These are phyloP conservation scores for Actinia tenebrosa DNA, from an alignment of 64 coral and sea anemone species.

Conservation along the genomic window DNA sequence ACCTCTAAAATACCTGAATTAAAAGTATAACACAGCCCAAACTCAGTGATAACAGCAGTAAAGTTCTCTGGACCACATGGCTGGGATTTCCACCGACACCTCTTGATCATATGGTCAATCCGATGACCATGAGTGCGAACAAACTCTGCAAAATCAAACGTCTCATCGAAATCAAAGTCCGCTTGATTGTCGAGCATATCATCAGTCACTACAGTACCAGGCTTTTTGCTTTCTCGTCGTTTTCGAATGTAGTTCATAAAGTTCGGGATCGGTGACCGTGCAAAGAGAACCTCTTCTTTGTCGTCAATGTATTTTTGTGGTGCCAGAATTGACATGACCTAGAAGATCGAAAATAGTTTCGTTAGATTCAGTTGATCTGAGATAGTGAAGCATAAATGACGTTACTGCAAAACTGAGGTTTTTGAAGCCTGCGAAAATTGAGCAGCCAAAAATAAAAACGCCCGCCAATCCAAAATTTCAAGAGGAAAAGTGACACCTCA, in stretches of 20 bases:
- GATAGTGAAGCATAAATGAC: no score
- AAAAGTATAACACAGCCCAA: constrained; percentile 97
- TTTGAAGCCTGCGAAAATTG: no score
- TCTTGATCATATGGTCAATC: constrained; percentile 99
- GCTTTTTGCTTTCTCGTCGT: constrained; percentile 38
- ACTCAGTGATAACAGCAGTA: constrained; percentile 96
- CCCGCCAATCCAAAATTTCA: no score
- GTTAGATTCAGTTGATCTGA: no score
- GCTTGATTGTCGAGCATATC: constrained; percentile 63
- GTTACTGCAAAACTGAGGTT: no score
- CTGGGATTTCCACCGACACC: constrained; percentile 97
- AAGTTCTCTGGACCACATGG: constrained; percentile 98
- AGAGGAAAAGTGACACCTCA: no score
- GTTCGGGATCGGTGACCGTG: constrained; percentile 95
- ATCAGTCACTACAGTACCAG: constrained; percentile 60
- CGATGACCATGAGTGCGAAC: constrained; percentile 96
- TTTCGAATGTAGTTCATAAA: constrained; percentile 79
- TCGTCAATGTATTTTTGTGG: constrained; percentile 96
- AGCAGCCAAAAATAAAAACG: no score
- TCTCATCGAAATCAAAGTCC: constrained; percentile 88
- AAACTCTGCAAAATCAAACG: constrained; percentile 96
- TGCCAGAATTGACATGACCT: constrained; percentile 98
- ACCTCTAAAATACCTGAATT: constrained; percentile 81
- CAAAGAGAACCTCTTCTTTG: constrained; percentile 92
- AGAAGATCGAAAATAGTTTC: background rate